Evolutionary conservation across 2,888 invertebrate genomes (phyloP), one percentile per base, ranked within the genome.

Genomic region (Lissocephala sabroskyi): DNA sequence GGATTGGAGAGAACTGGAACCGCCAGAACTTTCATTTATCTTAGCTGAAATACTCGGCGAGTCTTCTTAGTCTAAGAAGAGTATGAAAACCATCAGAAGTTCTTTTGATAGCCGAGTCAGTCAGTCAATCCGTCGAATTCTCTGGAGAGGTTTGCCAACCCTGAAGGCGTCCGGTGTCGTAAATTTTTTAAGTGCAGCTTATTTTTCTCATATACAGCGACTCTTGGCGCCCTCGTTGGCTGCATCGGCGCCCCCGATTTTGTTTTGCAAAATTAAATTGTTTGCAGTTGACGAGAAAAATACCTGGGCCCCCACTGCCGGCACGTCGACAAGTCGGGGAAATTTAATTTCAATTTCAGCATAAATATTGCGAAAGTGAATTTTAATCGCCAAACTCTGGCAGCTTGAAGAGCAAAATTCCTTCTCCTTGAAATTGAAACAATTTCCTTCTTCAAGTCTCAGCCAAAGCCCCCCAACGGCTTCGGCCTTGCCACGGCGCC

Each of bases 321-420:
- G 7, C 18, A 11, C 30, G 57, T 66, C 66, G 55, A 51, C 63
- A 56, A 57, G 68, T 63, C 56, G 54, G 55, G n/a, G 56, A 71
- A 71, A 71, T 71, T 67, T 65, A 67, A 75, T 75, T 71, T 75
- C n/a, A n/a, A 56, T 55, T 71, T 64, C 62, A 65, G 67, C 65
- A 71, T 68, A 71, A 75, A 71, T 71, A 71, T 75, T 71, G 56
- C 63, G 75, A 66, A 70, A 74, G 71, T 59, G 70, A 70, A 71
- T 70, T 70, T 70, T 70, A 74, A 70, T 70, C 75, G 65, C 56
- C 26, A 59, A n/a, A 23, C 23, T 23, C 23, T 23, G 23, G 7
- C 4, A 23, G 7, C n/a, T n/a, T n/a, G 7, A 23, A 23, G 23
- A 23, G 23, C 4, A 23, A 23, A 23, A 23, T 3, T 7, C 4